Conservation (phyloP, 2,888 invertebrate genomes). For the Theodoxus fluviatilis region DNA sequence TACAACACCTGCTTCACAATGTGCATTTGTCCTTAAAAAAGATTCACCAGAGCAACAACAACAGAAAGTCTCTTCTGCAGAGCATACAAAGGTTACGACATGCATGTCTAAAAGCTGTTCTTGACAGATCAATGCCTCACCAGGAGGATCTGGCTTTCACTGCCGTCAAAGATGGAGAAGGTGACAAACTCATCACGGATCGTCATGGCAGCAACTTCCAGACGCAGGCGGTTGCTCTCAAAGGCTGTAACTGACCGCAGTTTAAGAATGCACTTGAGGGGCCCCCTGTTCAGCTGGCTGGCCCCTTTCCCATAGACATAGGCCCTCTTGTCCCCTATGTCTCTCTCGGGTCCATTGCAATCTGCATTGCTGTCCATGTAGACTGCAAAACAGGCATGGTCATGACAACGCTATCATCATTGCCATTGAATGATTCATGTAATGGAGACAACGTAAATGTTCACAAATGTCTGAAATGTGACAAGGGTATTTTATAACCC, state of each 20-base stretch:
- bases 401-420: too few species aligned
- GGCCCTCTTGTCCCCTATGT: slow-evolving; percentile 19
- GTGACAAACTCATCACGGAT: slow-evolving; percentile 26
- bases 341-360: slow-evolving; percentile 28
- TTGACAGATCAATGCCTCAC: slow-evolving; percentile 21
- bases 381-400: slow-evolving; percentile 28
- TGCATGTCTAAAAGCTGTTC: too few species aligned
- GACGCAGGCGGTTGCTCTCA: slow-evolving; percentile 25
- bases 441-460: too few species aligned
- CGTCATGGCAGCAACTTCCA: slow-evolving; percentile 26
- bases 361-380: slow-evolving; percentile 30
- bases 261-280: slow-evolving; percentile 12
- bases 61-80: too few species aligned
- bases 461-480: too few species aligned
- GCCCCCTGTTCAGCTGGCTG: slow-evolving; percentile 16
- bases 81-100: too few species aligned
- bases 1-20: too few species aligned
- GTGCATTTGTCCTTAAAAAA: too few species aligned
- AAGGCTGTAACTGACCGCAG: slow-evolving; percentile 13
- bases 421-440: too few species aligned
- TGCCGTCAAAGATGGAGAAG: slow-evolving; percentile 30
- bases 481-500: too few species aligned
- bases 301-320: slow-evolving; percentile 21
- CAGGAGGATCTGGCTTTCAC: slow-evolving; percentile 21
- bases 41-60: too few species aligned